Conservation (phyloP, 2,888 invertebrate species). For the Phlogophora meticulosa region DNA sequence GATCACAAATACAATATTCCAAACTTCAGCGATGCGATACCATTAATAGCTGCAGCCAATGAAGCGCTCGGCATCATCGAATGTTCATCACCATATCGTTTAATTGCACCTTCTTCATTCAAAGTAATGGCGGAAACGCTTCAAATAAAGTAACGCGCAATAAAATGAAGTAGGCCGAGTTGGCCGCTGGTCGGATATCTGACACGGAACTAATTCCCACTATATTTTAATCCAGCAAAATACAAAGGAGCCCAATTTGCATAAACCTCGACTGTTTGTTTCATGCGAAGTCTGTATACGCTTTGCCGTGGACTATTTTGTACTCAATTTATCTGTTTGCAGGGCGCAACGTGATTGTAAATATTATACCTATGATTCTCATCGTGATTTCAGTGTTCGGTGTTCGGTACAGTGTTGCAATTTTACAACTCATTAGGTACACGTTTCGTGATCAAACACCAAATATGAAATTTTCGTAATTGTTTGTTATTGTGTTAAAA, state of each 20-base stretch:
- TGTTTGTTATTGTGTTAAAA: slow-evolving; percentile 18
- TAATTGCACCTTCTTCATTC: slow-evolving; percentile 67
- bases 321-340: slow-evolving; percentile 87
- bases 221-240: slow-evolving; percentile 90
- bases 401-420: slow-evolving; percentile 43
- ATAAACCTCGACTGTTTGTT: slow-evolving; percentile 90
- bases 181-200: slow-evolving; percentile 81
- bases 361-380: slow-evolving; percentile 69
- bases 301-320: slow-evolving; percentile 86
- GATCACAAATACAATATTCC: slow-evolving; percentile 13
- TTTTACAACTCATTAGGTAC: slow-evolving; percentile 63
- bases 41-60: slow-evolving; percentile 38
- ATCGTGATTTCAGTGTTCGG: slow-evolving; percentile 48
- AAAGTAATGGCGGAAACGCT: slow-evolving; percentile 73
- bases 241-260: slow-evolving; percentile 90
- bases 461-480: slow-evolving; percentile 51
- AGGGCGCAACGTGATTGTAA: slow-evolving; percentile 70
- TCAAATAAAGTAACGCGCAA: slow-evolving; percentile 81
- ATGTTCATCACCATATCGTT: slow-evolving; percentile 51
- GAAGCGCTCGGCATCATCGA: slow-evolving; percentile 26
- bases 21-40: slow-evolving; percentile 3
- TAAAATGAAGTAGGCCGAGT: slow-evolving; percentile 84
- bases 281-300: slow-evolving; percentile 89
- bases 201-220: slow-evolving; percentile 90
- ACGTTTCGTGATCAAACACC: slow-evolving; percentile 52